Percentiles rank a stretch among this genome's conserved stretches.
These are phyloP conservation scores for Petrocephalus microphthalmus DNA, from an alignment of 2,113 vertebrate species.

Conservation along the genomic window DNA sequence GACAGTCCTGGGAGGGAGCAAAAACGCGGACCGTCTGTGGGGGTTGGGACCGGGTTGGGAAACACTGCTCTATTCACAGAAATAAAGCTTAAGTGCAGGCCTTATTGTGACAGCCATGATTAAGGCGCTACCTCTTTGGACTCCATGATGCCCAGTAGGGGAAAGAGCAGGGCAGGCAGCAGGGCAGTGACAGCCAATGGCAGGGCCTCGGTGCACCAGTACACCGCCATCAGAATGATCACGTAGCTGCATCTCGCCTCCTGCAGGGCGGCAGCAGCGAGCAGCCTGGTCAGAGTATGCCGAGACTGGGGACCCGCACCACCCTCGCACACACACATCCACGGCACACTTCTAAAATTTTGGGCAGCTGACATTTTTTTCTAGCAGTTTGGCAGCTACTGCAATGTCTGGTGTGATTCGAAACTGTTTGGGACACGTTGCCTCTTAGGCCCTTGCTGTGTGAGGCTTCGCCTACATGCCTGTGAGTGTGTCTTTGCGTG, in stretches of 20 bases:
- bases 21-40: background rate
- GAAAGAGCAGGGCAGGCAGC: slow-evolving; percentile 80
- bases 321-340: background rate
- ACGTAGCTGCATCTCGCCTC: slow-evolving; percentile 78
- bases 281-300: background rate
- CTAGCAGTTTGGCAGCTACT: background rate
- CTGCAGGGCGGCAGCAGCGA: slow-evolving; percentile 51
- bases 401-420: background rate
- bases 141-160: slow-evolving; percentile 77
- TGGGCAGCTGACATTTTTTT: background rate
- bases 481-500: background rate
- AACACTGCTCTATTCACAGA: background rate
- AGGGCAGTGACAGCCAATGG: slow-evolving; percentile 83
- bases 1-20: background rate
- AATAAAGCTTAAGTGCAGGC: background rate
- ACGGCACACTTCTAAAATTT: background rate
- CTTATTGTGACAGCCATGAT: background rate
- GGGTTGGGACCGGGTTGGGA: background rate
- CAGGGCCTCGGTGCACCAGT: slow-evolving; percentile 90
- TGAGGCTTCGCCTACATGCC: background rate
- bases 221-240: slow-evolving; percentile 84
- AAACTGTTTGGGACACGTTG: background rate
- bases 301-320: background rate
- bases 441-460: background rate
- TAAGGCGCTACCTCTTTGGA: slow-evolving; percentile 68